Evolutionary conservation across 1,140 invertebrate genomes (phyloP), one percentile per base, ranked within the genome.

Genomic region (Caenorhabditis remanei): DNA sequence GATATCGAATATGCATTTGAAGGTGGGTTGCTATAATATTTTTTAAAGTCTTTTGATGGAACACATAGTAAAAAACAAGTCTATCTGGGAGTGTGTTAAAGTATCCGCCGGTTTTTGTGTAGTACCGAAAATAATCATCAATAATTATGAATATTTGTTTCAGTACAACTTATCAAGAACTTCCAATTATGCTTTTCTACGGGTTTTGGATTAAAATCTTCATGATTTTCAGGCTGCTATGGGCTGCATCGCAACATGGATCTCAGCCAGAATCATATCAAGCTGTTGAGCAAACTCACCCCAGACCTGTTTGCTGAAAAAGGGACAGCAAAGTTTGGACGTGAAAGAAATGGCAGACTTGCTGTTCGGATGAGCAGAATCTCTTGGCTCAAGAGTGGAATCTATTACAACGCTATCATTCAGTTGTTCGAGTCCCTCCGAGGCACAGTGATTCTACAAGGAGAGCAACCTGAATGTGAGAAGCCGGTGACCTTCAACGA

Each of bases 1-100:
- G 71, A 79, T 50, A 79, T 79, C 0, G 71, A 79, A 53, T 79
- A 13, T 50, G 43, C 71, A 11, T 79, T 79, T 79, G 71, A 79
- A 50, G 71, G 71, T 79, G 46, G 53, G 46, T n/a, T 43, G 14
- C 4, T 79, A 2, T 4, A 53, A 3, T 14, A 3, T 16, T 14
- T 11, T 53, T 13, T 1, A n/a, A 58, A 5, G n/a, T 19, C n/a
- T 58, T 19, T n/a, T 58, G 14, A n/a, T n/a, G n/a, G n/a, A n/a
- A n/a, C n/a, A n/a, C n/a, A n/a, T n/a, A n/a, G n/a, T n/a, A n/a
- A n/a, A n/a, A n/a, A n/a, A n/a, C n/a, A n/a, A n/a, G n/a, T n/a
- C n/a, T n/a, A n/a, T n/a, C n/a, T n/a, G n/a, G n/a, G n/a, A n/a
- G n/a, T n/a, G n/a, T n/a, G n/a, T n/a, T n/a, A n/a, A n/a, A n/a